These are phyloP conservation scores for Sylvia borin DNA, from an alignment of 2,797 vertebrate genomes.

Conservation along the genomic window DNA sequence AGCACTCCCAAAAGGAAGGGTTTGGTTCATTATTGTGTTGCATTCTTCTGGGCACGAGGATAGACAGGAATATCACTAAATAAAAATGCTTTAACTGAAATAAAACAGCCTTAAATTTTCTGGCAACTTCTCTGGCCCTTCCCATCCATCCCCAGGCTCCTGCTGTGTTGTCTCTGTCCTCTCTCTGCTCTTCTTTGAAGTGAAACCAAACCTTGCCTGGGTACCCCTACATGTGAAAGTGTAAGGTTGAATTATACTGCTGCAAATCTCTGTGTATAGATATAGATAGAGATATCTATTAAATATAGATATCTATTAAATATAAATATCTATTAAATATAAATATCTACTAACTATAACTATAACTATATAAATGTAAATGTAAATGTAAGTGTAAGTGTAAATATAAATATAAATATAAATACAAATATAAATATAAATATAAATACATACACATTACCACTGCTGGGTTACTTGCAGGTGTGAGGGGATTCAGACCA, in stretches of 20 bases:
- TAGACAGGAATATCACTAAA: accelerated
- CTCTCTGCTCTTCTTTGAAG: neutral
- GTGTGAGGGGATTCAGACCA: neutral
- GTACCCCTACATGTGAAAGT: accelerated
- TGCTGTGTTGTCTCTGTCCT: neutral
- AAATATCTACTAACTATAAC: too few species aligned
- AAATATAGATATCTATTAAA: neutral
- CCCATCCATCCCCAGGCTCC: neutral
- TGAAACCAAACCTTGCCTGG: neutral
- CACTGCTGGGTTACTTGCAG: too few species aligned
- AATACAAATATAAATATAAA: accelerated
- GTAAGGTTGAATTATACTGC: accelerated
- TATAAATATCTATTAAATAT: neutral
- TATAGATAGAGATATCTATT: too few species aligned
- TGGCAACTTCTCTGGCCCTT: neutral
- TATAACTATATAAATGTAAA: too few species aligned
- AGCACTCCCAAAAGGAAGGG: neutral
- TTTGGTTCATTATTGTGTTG: neutral
- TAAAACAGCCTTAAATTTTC: neutral
- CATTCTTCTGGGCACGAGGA: neutral
- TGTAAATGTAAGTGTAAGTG: neutral
- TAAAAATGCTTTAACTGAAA: neutral
- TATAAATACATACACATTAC: accelerated
- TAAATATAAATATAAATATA: neutral
- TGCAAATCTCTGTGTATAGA: neutral